These are phyloP conservation scores for Agrilus mali DNA, from an alignment of 2,888 invertebrate species.

Conservation along the genomic window DNA sequence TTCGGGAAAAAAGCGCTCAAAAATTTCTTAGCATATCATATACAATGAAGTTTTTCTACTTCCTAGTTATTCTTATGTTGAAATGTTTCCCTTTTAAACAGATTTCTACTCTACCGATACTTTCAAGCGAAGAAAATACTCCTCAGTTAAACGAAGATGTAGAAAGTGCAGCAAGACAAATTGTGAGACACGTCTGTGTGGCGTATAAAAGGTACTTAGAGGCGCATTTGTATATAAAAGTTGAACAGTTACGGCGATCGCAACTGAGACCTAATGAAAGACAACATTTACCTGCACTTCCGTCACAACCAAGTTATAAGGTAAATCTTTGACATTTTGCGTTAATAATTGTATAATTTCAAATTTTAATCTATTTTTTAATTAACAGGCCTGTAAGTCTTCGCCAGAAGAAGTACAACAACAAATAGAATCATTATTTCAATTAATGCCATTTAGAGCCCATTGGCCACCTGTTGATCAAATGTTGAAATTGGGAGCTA, in stretches of 20 bases:
- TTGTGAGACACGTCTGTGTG: constrained; percentile 81
- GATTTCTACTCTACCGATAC: constrained; percentile 77
- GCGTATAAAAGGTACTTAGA: constrained; percentile 85
- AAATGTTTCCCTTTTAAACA: constrained; percentile 22
- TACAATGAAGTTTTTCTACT: not conserved
- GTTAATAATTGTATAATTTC: not conserved
- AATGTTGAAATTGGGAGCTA: constrained; percentile 70
- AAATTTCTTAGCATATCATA: not conserved
- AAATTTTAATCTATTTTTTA: not conserved
- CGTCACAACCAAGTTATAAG: constrained; percentile 36
- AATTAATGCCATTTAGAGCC: constrained; percentile 59
- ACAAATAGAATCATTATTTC: constrained; percentile 70
- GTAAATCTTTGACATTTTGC: constrained; percentile 15
- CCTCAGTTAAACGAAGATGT: constrained; percentile 66
- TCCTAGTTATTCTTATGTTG: not conserved
- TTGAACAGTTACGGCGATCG: constrained; percentile 54
- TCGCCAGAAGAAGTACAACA: constrained; percentile 74
- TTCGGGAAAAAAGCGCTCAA: not conserved
- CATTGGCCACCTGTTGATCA: constrained; percentile 87
- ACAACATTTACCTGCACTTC: constrained; percentile 24
- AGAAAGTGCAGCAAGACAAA: constrained; percentile 80
- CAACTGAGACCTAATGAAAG: constrained; percentile 32
- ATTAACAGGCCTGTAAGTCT: constrained; percentile 46
- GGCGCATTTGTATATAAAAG: constrained; percentile 72
- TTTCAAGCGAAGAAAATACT: constrained; percentile 56